Percentiles rank a stretch among this genome's conserved stretches.
Conservation (phyloP, 1,140 invertebrate genomes). For the Lepidurus arcticus region DNA sequence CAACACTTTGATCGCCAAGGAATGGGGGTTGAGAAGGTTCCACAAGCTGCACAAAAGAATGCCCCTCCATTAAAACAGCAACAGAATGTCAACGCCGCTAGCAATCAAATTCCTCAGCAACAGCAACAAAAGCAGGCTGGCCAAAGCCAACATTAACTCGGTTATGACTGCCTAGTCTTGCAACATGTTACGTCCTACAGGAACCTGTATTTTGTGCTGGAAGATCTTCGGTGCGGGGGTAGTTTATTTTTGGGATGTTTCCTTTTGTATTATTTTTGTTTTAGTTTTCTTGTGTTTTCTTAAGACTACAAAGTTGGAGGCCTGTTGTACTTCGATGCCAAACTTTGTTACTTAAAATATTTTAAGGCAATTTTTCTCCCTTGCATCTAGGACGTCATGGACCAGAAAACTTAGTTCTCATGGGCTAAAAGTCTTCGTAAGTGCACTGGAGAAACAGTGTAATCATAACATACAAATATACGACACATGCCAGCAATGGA, state of each 20-base stretch:
- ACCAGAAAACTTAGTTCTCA: too few relatives aligned
- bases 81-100: not conserved
- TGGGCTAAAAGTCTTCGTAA: not conserved
- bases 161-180: not conserved
- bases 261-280: not conserved
- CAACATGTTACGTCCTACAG: not conserved
- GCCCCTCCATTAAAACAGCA: not conserved
- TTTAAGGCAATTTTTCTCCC: too few relatives aligned
- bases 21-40: slow-evolving; percentile 23
- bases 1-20: slow-evolving; percentile 36
- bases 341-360: not conserved
- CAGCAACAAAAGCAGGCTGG: not conserved
- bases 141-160: not conserved
- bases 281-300: not conserved
- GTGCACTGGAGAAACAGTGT: not conserved
- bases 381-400: too few relatives aligned
- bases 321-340: slow-evolving; percentile 1
- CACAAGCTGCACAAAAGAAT: slow-evolving; percentile 33
- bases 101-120: not conserved
- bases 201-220: not conserved
- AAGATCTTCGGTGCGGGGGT: not conserved
- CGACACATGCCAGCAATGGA: not conserved
- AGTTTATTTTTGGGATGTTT: not conserved
- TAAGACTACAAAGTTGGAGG: not conserved
- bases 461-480: not conserved